These are phyloP conservation scores for Papilio xuthus DNA, from an alignment of 1,140 invertebrate species.

Conservation along the genomic window DNA sequence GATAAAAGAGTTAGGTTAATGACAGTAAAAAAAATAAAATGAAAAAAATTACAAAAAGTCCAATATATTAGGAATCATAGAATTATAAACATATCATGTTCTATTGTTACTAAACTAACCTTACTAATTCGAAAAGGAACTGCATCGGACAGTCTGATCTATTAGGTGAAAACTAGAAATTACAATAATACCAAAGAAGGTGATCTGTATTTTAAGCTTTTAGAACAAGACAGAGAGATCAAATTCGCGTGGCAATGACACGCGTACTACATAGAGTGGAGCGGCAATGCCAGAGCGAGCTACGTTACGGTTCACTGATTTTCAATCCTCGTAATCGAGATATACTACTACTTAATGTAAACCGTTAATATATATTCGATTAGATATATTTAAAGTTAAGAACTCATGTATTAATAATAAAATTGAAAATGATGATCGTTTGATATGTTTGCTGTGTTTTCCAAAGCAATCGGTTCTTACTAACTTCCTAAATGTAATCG, in stretches of 20 bases:
- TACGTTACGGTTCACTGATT: conserved; percentile 26
- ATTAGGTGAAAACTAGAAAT: conserved; percentile 35
- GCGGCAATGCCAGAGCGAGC: neutral
- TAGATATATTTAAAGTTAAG: neutral
- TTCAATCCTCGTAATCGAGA: conserved; percentile 13
- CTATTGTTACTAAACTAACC: conserved; percentile 35
- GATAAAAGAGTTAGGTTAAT: neutral
- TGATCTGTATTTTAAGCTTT: neutral
- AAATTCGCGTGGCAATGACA: neutral
- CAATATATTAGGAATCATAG: neutral
- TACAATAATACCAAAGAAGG: conserved; percentile 17
- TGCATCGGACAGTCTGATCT: conserved; percentile 14
- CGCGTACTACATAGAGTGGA: neutral
- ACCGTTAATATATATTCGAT: neutral
- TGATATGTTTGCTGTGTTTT: neutral
- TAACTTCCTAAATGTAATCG: too few species aligned
- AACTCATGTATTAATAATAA: neutral
- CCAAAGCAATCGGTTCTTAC: too few species aligned
- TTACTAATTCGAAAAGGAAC: conserved; percentile 13
- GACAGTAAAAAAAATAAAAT: neutral
- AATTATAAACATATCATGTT: neutral
- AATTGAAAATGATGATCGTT: neutral
- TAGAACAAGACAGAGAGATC: neutral
- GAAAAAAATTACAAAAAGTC: neutral
- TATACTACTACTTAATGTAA: neutral